Base-by-base conservation (phyloP, 2,888 invertebrate genomes). In the Vannuccia rotundouncinata region DNA sequence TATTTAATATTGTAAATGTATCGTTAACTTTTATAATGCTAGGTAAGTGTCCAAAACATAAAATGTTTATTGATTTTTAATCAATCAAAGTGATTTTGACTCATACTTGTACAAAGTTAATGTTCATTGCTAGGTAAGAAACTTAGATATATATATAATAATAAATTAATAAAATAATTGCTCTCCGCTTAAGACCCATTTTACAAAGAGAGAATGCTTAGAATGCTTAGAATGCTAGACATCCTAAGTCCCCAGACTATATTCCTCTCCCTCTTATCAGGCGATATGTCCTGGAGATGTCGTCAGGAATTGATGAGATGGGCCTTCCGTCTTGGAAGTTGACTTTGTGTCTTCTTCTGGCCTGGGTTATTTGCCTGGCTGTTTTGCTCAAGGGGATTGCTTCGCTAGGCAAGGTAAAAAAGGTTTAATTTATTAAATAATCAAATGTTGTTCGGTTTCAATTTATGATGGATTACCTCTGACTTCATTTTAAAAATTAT, bases 311-410 rank as follows among this genome's bases (percentile, higher is more conserved):
- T 28, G 85, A 85, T 31, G 84, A 87, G n/a, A 83, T 86, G 80
- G 87, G 86, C 0, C 81, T 83, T 1, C 81, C 87, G 0, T 84
- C 84, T 76, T 85, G 86, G 85, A 84, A 85, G 82, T 82, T 88
- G 45, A 84, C 84, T 1, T 80, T 87, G 0, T 85, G 86, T 77
- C 84, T 88, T 0, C 82, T 87, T 13, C 79, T 85, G 2, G 85
- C 87, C 22, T 88, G 88, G 88, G 45, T 84, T 22, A 82, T 88
- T 59, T 87, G 88, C 22, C 85, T 85, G 60, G 82, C 84, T 22
- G 85, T 85, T 25, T 85, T 88, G 0, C 83, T 87, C n/a, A 85
- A 85, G 80, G 88, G 88, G 29, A 86, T 88, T 29, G 86, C 87
- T 83, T 86, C 86, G 30, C 84, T 88, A 13, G 88, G 88, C 80